A percentile compares a stretch with the other conserved stretches of the same genome.
These are phyloP conservation scores for Ectemnius lituratus DNA, from an alignment of 2,888 invertebrate genomes.

Conservation along the genomic window DNA sequence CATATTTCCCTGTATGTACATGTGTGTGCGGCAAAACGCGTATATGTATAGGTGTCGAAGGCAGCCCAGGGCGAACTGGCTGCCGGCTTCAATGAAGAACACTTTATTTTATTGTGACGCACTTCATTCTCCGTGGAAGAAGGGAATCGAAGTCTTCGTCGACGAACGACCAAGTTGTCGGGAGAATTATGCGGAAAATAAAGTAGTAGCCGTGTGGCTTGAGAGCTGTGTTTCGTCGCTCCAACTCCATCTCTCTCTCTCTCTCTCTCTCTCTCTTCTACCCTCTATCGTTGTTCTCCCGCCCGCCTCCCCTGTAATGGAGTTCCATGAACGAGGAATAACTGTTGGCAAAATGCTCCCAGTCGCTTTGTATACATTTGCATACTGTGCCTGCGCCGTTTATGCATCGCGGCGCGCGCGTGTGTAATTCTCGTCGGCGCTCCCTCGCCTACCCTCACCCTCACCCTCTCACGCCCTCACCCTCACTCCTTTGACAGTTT, in stretches of 20 bases:
- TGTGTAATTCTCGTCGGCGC: conserved; percentile 39
- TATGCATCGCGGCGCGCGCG: conserved; percentile 49
- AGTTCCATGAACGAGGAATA: conserved; percentile 47
- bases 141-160: neutral
- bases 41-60: too few species aligned
- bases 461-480: conserved; percentile 31
- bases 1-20: neutral
- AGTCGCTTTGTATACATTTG: conserved; percentile 70
- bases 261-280: too few species aligned
- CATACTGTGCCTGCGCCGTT: conserved; percentile 61
- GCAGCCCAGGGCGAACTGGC: too few species aligned
- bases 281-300: neutral
- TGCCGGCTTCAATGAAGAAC: too few species aligned
- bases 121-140: neutral
- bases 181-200: neutral
- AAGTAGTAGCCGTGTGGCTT: neutral
- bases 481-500: conserved; percentile 42
- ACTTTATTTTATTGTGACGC: too few species aligned
- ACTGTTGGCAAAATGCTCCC: conserved; percentile 53
- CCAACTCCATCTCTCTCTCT: neutral
- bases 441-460: too few species aligned
- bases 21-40: neutral
- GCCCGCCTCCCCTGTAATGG: conserved; percentile 10
- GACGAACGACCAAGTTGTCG: neutral
- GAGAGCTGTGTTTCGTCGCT: conserved; percentile 4